Evolutionary conservation across 2,113 vertebrate genomes (phyloP).

Genomic region (Phrynocephalus versicolor): DNA sequence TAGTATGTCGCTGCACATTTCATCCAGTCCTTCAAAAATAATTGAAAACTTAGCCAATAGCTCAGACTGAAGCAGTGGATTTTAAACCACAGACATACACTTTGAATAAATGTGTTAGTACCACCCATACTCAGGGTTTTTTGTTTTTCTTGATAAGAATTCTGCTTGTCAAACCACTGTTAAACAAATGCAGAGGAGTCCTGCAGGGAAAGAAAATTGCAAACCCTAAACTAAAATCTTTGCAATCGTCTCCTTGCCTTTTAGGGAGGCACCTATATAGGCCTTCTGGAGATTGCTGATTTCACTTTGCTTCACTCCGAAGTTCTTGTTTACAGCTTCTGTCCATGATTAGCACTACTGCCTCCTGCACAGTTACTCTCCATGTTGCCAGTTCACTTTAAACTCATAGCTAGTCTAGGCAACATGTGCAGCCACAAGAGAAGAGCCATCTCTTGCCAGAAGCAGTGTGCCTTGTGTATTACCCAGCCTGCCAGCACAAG

Average conservation of each 20-base stretch:
- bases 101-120: no score
- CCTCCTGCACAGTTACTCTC: neutral
- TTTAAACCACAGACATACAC: no score
- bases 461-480: neutral
- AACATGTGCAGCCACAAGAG: neutral
- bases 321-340: neutral
- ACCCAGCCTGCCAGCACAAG: neutral
- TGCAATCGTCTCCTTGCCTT: neutral
- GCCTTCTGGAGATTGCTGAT: neutral
- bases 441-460: neutral
- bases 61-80: no score
- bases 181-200: neutral
- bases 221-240: neutral
- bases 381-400: neutral
- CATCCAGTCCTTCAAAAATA: neutral
- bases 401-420: neutral
- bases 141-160: neutral
- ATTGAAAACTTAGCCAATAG: no score
- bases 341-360: no score
- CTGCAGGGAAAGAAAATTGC: neutral
- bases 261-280: neutral
- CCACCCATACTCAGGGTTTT: no score
- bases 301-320: neutral
- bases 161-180: neutral
- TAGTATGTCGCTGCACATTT: no score